Base-by-base conservation (phyloP, 2,113 vertebrate genomes). In the Lethenteron reissneri region DNA sequence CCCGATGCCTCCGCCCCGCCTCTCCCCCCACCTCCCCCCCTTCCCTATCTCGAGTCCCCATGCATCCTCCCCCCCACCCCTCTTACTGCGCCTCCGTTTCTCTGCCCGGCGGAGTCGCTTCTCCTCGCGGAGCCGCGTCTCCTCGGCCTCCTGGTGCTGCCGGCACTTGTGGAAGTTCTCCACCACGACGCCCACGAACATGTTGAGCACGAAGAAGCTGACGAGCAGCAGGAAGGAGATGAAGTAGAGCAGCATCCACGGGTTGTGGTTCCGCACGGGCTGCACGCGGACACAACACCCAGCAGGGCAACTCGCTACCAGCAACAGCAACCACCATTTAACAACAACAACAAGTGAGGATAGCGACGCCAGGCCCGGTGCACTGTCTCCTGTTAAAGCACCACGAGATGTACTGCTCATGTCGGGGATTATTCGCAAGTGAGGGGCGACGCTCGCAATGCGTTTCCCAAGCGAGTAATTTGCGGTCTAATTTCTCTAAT, bases 71-170 rank as follows among this genome's bases (percentile, higher is more conserved):
- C 60, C n/a, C 60, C 17, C 60, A 64, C 60, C 60, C 60, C 3
- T 64, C 60, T 99, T 99, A 99, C 94, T 97, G 89, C 94, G 86
- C 95, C 90, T 97, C 87, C 95, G 97, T 94, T 96, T 99, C 85
- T 99, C 94, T 85, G 90, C 83, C 70, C 92, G 84, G 77, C 87
- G 86, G 25, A 89, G 81, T 69, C 88, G 86, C 79, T 97, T 97
- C 80, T 92, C 94, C 79, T 99, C 94, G 4, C 91, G 81, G 64
- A 82, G 85, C 77, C 92, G 89, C 74, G 92, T 90, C 78, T 99
- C 94, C 76, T 97, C 94, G 7, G 88, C 94, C 77, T 99, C 94
- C 80, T 99, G 94, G 81, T 90, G 87, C 76, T 95, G 87, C 72
- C 94, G 86, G 75, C 94, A 97, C 80, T 99, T 99, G 80, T 99